Percentiles rank a stretch among this genome's conserved stretches.
These are phyloP conservation scores for Aurelia aurita DNA, from an alignment of 30 jellyfish, hydroid and myxozoan species.

Conservation along the genomic window DNA sequence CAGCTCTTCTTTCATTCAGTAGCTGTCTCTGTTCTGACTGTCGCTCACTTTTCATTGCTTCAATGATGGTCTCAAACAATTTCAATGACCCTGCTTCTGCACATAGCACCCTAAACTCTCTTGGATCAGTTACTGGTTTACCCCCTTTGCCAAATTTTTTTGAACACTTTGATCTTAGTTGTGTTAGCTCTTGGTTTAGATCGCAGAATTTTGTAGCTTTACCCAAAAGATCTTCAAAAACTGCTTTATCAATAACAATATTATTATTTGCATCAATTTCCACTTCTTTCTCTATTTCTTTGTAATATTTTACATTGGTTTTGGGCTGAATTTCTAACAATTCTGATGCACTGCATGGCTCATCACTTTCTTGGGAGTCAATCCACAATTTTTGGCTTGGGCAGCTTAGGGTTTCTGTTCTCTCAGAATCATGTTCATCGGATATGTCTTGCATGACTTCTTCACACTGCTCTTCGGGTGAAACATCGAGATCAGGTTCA, in stretches of 20 bases:
- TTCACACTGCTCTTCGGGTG: conserved; percentile 10
- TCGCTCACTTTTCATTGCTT: conserved; percentile 3
- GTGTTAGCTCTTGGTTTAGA: background rate
- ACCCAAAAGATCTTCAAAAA: no score
- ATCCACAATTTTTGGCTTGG: conserved; percentile 24
- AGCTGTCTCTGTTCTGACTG: conserved; percentile 1
- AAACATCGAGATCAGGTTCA: background rate
- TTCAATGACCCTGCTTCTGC: conserved; percentile 34
- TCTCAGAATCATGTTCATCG: background rate
- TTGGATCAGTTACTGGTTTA: conserved; percentile 28
- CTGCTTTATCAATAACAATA: no score
- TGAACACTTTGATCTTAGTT: background rate
- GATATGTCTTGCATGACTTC: background rate
- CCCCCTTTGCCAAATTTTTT: conserved; percentile 15
- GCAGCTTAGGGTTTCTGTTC: background rate
- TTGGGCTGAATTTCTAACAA: no score
- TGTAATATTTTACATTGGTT: no score
- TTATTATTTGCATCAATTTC: no score
- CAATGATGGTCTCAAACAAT: background rate
- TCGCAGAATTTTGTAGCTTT: no score
- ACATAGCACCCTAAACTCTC: conserved; percentile 3
- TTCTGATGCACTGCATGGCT: no score
- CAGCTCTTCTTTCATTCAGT: conserved; percentile 19
- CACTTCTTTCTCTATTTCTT: no score
- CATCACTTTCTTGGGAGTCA: conserved; percentile 16